Base-by-base conservation (phyloP, 2,113 vertebrate genomes). In the Todiramphus chloris region DNA sequence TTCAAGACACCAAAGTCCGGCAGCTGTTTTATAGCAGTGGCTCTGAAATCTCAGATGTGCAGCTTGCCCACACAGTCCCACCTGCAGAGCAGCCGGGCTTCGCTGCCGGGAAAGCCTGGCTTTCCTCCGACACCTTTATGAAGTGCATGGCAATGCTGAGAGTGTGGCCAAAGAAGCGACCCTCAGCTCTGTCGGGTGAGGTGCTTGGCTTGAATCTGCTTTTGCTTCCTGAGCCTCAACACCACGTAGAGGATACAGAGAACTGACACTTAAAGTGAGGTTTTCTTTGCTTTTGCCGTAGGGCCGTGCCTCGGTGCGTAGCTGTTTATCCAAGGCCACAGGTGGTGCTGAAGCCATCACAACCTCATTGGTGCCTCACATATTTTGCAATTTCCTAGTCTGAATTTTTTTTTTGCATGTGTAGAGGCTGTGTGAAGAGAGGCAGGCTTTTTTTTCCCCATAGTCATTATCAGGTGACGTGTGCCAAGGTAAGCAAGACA, bases 251-350 rank as follows among this genome's bases (percentile, higher is more conserved):
- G 21, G 35, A 7, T 14, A 16, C 19, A 5, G 0, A 30, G 25
- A 24, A 50, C 23, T 59, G 12, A 2, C 6, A 4, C 41, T 33
- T 7, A 3, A 46, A 16, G 21, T 9, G n/a, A 79, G 28, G 37
- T 14, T 50, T 67, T 85, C 37, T 7, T 46, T 70, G 12, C 33
- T 46, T 46, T 30, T 60, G 37, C 35, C 27, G 31, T 39, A 7
- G 6, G 16, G 10, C 20, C 11, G 0, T 13, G 43, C 21, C 27
- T 44, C 1, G 0, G 3, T 46, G 16, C 44, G 63, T 7, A 44
- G 81, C 30, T 7, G 30, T 75, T 87, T 14, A 2, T 37, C 33
- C 5, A 20, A 69, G 55, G 51, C 81, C 55, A 6, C 56, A 86
- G 93, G 80, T 83, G 94, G 94, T 76, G 86, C 90, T 93, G 48